Evolutionary conservation across 1,140 invertebrate species (phyloP), one percentile per base, ranked within the genome.

Genomic region (Harpegnathos saltator): DNA sequence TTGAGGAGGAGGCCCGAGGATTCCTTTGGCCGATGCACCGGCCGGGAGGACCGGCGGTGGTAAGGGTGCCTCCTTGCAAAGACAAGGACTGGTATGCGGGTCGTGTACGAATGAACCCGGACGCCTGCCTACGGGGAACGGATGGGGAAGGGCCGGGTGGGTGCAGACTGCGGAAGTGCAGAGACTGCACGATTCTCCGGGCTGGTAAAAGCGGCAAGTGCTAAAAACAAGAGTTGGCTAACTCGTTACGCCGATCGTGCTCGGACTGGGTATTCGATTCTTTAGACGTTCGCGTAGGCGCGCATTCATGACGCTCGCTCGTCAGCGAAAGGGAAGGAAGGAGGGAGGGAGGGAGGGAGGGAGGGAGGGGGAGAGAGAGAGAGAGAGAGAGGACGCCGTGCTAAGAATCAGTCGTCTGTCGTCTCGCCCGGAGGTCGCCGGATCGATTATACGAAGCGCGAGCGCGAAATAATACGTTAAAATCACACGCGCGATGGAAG

Each of bases 81-180:
- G 85, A 77, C 75, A 54, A 14, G n/a, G 56, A 48, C 61, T 61
- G 59, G 77, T 87, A 89, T 89, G 88, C 88, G 88, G 88, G 88
- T 86, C 72, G 73, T 89, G 84, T 84, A 88, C 84, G 82, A n/a
- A n/a, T n/a, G n/a, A 52, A 77, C 22, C 19, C 56, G 44, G 38
- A 77, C 85, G 56, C 81, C 82, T 65, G 56, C 81, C 82, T 65
- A 83, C 19, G 59, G 17, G 33, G 17, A 24, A 12, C 14, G 19
- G 62, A 24, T 14, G 22, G 29, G 48, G 22, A 62, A 56, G 48
- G 48, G 52, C 56, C 68, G 44, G 58, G 24, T 33, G 44, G 50
- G 26, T 22, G 44, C 52, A 71, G 75, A 81, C 52, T 75, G 14
- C 69, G 63, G 50, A 80, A 86, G 68, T 69, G 73, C 85, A 44